These are phyloP conservation scores for Galbula dea DNA, from an alignment of 2,113 vertebrate genomes.

Conservation along the genomic window DNA sequence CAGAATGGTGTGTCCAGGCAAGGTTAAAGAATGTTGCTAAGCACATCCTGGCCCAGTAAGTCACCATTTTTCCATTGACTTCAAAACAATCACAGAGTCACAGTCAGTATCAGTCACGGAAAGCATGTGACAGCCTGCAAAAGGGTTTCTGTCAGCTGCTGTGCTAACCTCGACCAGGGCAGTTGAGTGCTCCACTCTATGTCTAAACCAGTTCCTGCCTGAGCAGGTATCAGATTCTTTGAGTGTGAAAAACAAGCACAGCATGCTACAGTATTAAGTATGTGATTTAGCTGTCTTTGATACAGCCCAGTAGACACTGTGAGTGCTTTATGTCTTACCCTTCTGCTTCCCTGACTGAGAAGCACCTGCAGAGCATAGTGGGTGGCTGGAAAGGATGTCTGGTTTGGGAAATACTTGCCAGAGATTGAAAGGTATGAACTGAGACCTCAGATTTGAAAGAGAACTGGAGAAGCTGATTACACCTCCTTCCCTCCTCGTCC, in stretches of 20 bases:
- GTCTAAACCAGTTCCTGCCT: neutral
- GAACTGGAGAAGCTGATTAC: neutral
- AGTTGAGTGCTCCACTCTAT: neutral
- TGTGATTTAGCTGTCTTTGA: neutral
- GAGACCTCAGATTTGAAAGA: neutral
- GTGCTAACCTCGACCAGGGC: neutral
- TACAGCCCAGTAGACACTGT: neutral
- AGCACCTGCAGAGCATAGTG: neutral
- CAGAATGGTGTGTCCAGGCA: rapidly evolving
- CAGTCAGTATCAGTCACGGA: neutral
- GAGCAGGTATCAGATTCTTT: neutral
- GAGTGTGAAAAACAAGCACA: neutral
- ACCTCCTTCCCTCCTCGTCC: neutral
- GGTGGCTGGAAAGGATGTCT: neutral
- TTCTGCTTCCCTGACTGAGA: neutral
- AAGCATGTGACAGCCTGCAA: neutral
- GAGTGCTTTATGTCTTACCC: neutral
- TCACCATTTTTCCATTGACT: neutral
- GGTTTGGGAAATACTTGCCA: neutral
- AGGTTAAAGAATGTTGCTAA: neutral
- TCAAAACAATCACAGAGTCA: neutral
- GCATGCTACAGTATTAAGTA: neutral
- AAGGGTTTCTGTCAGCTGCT: neutral
- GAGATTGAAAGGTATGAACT: neutral
- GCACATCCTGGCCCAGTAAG: neutral